These are phyloP conservation scores for Euspilapteryx auroguttella DNA, from an alignment of 2,888 invertebrate species.

Conservation along the genomic window DNA sequence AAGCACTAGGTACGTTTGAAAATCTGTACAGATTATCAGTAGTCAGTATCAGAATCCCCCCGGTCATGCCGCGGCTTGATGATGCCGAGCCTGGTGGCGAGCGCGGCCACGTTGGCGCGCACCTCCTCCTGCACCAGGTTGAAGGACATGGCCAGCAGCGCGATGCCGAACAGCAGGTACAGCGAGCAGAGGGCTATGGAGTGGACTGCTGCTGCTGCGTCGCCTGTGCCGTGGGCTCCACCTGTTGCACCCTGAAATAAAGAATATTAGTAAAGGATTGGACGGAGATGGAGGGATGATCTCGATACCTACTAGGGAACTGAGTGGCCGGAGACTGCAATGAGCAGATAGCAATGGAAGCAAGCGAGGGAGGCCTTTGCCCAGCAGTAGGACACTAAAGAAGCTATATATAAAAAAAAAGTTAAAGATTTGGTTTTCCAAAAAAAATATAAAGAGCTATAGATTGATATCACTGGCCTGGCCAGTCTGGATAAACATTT, in stretches of 20 bases:
- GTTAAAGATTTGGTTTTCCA: constrained; percentile 43
- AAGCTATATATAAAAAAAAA: too few relatives aligned
- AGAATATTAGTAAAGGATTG: not conserved
- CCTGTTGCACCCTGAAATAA: not conserved
- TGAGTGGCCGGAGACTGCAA: too few relatives aligned
- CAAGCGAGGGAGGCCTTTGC: too few relatives aligned
- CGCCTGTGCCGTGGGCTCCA: constrained; percentile 10
- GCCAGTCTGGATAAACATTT: too few relatives aligned
- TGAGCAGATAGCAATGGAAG: too few relatives aligned
- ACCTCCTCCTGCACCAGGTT: constrained; percentile 95
- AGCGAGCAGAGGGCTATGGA: constrained; percentile 85
- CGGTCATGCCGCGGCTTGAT: constrained; percentile 63
- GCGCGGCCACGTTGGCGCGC: constrained; percentile 82
- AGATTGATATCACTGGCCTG: too few relatives aligned
- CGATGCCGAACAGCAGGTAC: constrained; percentile 92
- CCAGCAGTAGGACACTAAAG: too few relatives aligned
- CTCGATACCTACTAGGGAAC: too few relatives aligned
- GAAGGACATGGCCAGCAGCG: constrained; percentile 93
- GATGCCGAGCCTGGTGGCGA: constrained; percentile 85
- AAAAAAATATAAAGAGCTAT: too few relatives aligned
- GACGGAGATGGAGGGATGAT: too few relatives aligned
- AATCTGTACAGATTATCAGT: too few relatives aligned
- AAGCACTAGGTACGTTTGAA: too few relatives aligned
- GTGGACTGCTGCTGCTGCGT: constrained; percentile 39
- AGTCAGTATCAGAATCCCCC: not conserved